A percentile compares a stretch with the other conserved stretches of the same genome.
Conservation (phyloP, 2,797 vertebrate species). For the Eremophila alpestris region DNA sequence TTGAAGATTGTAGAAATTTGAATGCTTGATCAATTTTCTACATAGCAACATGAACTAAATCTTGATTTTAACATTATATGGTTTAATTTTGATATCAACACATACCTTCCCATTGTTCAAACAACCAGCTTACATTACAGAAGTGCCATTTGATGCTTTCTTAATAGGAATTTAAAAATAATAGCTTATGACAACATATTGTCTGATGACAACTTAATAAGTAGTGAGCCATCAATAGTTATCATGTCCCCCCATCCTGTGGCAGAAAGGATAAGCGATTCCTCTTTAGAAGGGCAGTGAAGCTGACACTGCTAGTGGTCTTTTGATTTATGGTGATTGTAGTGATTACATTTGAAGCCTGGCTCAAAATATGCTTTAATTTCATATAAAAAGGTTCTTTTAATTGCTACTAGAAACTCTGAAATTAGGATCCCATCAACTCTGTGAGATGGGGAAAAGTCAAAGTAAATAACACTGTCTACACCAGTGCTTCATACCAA, state of each 20-base stretch:
- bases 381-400: neutral
- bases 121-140: neutral
- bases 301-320: slow-evolving; percentile 14
- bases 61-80: neutral
- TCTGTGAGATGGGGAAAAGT: neutral
- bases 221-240: slow-evolving; percentile 31
- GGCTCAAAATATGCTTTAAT: neutral
- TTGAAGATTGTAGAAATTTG: neutral
- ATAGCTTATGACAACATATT: slow-evolving; percentile 49
- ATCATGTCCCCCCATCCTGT: slow-evolving; percentile 14
- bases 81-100: neutral
- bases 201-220: slow-evolving; percentile 33
- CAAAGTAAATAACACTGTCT: neutral
- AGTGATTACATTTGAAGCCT: slow-evolving; percentile 1
- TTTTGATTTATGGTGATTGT: neutral
- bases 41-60: neutral
- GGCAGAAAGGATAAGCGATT: slow-evolving; percentile 43
- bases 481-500: neutral
- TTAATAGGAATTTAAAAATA: slow-evolving; percentile 4
- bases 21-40: neutral
- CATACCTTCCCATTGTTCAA: neutral
- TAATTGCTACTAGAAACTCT: neutral
- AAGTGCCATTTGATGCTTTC: neutral
- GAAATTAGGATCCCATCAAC: neutral
- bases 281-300: neutral